Evolutionary conservation across 2,888 invertebrate genomes (phyloP), one percentile per base, ranked within the genome.

Genomic region (Apodemia zela): DNA sequence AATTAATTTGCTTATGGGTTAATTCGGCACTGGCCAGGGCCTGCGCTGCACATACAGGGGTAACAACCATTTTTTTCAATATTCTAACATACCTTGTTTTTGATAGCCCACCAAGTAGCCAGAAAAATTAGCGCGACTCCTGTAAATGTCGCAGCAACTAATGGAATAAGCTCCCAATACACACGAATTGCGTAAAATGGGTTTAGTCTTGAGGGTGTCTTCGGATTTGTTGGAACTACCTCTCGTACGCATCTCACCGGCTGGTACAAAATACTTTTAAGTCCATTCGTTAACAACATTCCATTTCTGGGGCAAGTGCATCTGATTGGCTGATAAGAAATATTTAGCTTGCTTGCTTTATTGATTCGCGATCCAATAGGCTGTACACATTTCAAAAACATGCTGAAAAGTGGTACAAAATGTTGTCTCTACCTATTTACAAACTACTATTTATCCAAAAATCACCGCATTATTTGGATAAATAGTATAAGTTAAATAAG

Each of bases 151-250:
- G 69, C 63, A 0, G 79, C 0, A 57, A 88, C 75, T 38, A 90
- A 66, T 0, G 90, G 90, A 18, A 84, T 81, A 0, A 73, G 79
- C 71, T 90, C 90, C 87, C 87, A 89, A 68, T 87, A 79, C 2
- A 69, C 74, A 10, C 49, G 73, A 29, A 85, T 17, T 0, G 73
- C 79, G 60, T 84, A 79, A 1, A 69, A 67, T 0, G 83, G 15
- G 0, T 67, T 67, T 11, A 89, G 61, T 65, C 71, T 80, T n/a
- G 73, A 74, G 0, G 86, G 77, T 0, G 75, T 63, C 0, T 81
- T 79, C 1, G 71, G 62, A 59, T 88, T 67, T 0, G 82, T 76
- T 0, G 87, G 87, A 1, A 89, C 54, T 17, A 79, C 13, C 17
- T 75, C 72, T 13, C 69, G 68, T 7, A 47, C 38, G 17, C 65